These are phyloP conservation scores for Poecile atricapillus DNA, from an alignment of 2,113 vertebrate species.

Conservation along the genomic window DNA sequence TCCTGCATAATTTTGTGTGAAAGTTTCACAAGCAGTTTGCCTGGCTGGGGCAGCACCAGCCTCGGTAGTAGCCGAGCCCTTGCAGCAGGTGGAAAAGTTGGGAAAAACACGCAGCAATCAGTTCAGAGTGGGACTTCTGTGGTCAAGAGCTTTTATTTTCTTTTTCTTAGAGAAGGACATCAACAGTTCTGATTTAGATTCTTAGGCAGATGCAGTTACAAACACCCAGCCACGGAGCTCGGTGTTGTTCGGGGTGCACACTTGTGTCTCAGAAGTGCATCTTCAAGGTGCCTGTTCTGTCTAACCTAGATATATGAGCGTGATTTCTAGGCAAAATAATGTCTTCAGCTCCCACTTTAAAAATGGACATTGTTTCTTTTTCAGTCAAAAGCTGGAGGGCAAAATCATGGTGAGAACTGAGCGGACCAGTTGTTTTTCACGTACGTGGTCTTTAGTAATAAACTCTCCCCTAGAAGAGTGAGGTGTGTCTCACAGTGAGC, in stretches of 20 bases:
- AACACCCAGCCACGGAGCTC: not conserved
- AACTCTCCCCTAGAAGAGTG: not conserved
- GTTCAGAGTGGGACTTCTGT: not conserved
- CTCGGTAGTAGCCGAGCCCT: not conserved
- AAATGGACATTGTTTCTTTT: not conserved
- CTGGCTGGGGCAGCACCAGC: not conserved
- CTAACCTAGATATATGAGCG: accelerated
- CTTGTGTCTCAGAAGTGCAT: not conserved
- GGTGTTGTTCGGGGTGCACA: not conserved
- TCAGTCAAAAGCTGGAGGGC: not conserved
- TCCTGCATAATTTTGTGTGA: not conserved
- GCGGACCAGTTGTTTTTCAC: not conserved
- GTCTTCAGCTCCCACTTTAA: not conserved
- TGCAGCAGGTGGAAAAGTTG: accelerated
- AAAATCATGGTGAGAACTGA: not conserved
- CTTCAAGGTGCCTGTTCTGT: not conserved
- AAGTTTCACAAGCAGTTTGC: not conserved
- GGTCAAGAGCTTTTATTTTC: not conserved
- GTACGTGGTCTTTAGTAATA: not conserved
- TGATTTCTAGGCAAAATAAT: not conserved
- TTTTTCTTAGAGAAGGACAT: not conserved
- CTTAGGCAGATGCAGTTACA: not conserved
- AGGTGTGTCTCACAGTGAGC: not conserved
- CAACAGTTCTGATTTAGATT: not conserved
- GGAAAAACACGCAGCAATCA: not conserved